phyloP scores from a whole-genome alignment of 2,888 invertebrate species.

The Danaus chrysippus region DNA sequence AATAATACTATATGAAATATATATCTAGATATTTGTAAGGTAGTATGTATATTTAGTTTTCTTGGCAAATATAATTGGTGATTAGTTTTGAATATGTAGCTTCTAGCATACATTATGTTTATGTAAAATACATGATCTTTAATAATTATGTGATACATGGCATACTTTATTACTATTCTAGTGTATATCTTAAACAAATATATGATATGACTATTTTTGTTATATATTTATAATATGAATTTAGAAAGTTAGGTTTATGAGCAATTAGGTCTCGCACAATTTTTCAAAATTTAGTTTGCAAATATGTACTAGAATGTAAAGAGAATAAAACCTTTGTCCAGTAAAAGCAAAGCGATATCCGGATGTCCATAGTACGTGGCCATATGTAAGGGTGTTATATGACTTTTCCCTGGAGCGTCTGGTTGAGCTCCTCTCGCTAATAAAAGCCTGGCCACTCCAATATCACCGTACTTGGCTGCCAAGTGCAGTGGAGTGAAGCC shows the following conservation, averaged over 20 bases:
- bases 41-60: neutral
- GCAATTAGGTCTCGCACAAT: too few species aligned
- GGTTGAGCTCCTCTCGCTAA: slow-evolving; percentile 93
- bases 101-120: too few species aligned
- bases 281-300: too few species aligned
- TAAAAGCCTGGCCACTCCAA: slow-evolving; percentile 91
- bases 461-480: slow-evolving; percentile 98
- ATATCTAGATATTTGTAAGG: neutral
- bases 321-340: slow-evolving; percentile 86
- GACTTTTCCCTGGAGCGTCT: slow-evolving; percentile 93
- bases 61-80: too few species aligned
- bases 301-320: neutral
- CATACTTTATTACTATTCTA: too few species aligned
- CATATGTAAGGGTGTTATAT: slow-evolving; percentile 97
- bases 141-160: too few species aligned
- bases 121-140: too few species aligned
- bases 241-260: too few species aligned
- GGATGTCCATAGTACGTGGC: slow-evolving; percentile 98
- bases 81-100: too few species aligned
- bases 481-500: slow-evolving; percentile 98
- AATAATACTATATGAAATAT: neutral
- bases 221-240: too few species aligned
- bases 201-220: too few species aligned
- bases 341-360: slow-evolving; percentile 90
- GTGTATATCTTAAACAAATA: too few species aligned